Evolutionary conservation across 2,888 invertebrate genomes (phyloP).

Genomic region (Nycteola revayana): DNA sequence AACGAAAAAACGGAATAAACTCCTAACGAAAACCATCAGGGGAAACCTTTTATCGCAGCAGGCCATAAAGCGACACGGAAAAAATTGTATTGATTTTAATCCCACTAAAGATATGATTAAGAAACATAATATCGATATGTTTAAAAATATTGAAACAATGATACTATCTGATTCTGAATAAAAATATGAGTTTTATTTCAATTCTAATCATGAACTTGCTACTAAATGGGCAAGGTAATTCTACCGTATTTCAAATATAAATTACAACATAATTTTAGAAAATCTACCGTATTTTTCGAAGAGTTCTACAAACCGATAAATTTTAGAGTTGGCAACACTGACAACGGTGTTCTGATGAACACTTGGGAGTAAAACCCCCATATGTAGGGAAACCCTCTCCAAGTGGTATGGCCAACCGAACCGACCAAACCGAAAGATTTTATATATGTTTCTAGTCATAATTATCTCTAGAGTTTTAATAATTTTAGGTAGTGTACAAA

Average conservation of each 20-base stretch:
- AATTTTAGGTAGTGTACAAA: too few relatives aligned
- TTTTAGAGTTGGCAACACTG: slow-evolving; percentile 8
- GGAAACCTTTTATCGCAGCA: slow-evolving; percentile 2
- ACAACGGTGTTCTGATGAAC: too few relatives aligned
- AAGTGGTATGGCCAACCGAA: too few relatives aligned
- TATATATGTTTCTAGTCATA: too few relatives aligned
- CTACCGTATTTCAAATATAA: slow-evolving; percentile 9
- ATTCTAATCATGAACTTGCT: slow-evolving; percentile 2
- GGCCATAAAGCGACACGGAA: too few relatives aligned
- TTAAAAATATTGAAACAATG: slow-evolving; percentile 12
- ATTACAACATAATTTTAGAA: slow-evolving; percentile 5
- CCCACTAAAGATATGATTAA: neutral
- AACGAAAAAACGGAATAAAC: slow-evolving; percentile 8
- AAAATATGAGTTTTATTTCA: slow-evolving; percentile 1
- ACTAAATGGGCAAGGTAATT: slow-evolving; percentile 9
- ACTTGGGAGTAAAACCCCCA: too few relatives aligned
- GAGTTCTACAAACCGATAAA: slow-evolving; percentile 4
- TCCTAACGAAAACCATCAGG: slow-evolving; percentile 3
- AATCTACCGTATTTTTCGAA: slow-evolving; percentile 12
- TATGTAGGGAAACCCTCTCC: too few relatives aligned
- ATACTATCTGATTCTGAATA: slow-evolving; percentile 1
- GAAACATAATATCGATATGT: slow-evolving; percentile 2
- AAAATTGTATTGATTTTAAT: slow-evolving; percentile 5
- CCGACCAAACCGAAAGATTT: too few relatives aligned
- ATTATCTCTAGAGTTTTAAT: too few relatives aligned